phyloP scores from a whole-genome alignment of 2,797 vertebrate species.

The Sylvia borin region DNA sequence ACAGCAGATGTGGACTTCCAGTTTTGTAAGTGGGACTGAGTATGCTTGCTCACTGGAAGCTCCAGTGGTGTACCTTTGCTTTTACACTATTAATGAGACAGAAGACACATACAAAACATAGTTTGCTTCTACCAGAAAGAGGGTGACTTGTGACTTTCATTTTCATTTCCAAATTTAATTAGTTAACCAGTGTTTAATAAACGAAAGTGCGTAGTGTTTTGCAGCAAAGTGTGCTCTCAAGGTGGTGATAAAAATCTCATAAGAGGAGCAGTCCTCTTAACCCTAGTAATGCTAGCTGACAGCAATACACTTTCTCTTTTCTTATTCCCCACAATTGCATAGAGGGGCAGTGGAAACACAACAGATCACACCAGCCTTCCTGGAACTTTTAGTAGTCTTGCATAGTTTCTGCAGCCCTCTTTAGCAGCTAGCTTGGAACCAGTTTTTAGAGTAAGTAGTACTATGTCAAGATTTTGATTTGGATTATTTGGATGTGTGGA shows the following conservation, averaged over 20 bases:
- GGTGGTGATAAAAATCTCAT: not conserved
- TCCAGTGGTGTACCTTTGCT: not conserved
- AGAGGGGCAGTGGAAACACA: constrained; percentile 23
- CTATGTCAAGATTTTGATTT: not conserved
- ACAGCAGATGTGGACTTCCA: not conserved
- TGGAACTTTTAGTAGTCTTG: not conserved
- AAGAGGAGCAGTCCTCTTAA: not conserved
- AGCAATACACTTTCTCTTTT: not conserved
- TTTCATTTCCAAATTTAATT: not conserved
- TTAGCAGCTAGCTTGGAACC: not conserved
- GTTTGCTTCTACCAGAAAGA: not conserved
- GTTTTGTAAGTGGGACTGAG: not conserved
- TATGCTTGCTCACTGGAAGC: not conserved
- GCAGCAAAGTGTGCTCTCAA: not conserved
- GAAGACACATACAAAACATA: not conserved
- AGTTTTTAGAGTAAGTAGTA: not conserved
- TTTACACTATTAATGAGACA: not conserved
- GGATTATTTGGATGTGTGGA: not conserved
- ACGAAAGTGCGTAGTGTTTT: not conserved
- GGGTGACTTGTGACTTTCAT: not conserved
- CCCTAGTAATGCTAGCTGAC: not conserved
- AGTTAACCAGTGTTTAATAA: not conserved
- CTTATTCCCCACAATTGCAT: not conserved
- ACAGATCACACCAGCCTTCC: not conserved
- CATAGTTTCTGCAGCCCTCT: not conserved